Conservation (phyloP, 2,113 vertebrate species). For the Notarius lentiginosus region DNA sequence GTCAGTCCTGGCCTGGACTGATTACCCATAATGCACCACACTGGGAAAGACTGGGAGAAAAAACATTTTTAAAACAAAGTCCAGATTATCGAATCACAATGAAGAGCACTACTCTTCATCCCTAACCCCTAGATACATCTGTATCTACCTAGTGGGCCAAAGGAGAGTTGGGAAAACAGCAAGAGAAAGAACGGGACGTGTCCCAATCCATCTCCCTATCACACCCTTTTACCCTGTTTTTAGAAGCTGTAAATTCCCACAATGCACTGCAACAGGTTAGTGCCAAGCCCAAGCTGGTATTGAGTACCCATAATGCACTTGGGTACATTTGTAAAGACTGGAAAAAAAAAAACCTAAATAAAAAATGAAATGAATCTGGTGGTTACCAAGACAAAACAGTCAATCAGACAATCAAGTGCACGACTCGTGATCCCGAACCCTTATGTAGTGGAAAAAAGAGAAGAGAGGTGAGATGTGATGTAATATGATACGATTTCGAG, state of each 20-base stretch:
- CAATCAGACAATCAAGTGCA: background rate
- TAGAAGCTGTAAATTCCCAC: background rate
- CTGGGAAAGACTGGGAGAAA: too few relatives aligned
- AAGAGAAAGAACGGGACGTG: background rate
- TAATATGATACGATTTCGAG: background rate
- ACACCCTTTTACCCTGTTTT: background rate
- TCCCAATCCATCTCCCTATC: background rate
- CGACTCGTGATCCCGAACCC: background rate
- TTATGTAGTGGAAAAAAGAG: background rate
- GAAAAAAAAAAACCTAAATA: background rate
- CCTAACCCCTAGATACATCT: background rate
- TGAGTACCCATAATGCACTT: background rate
- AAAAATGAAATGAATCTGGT: too few relatives aligned
- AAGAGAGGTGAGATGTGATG: background rate
- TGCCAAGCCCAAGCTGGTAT: background rate
- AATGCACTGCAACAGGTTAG: background rate
- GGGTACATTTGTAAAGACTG: background rate
- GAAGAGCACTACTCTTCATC: background rate
- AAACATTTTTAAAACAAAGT: background rate
- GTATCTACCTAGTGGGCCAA: background rate
- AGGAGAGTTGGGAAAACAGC: background rate
- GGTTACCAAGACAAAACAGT: background rate
- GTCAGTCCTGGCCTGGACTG: background rate
- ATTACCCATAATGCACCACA: background rate
- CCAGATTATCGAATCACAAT: background rate